Evolutionary conservation across 2,113 vertebrate genomes (phyloP).

Genomic region (Elanoides forficatus): DNA sequence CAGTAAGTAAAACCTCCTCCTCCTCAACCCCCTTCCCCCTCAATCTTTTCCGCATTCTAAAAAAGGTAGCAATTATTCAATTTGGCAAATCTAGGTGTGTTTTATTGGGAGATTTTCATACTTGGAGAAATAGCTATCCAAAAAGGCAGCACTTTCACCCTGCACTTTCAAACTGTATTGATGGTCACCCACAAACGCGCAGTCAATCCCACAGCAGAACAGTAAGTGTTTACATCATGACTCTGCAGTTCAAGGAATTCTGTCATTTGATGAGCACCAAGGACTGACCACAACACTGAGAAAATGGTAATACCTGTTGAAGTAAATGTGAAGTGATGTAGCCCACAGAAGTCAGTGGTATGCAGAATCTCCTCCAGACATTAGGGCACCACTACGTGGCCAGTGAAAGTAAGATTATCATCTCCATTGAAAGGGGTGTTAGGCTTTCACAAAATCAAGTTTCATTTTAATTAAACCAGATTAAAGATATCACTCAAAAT

Average conservation of each 20-base stretch:
- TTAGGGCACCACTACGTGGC: constrained; percentile 55
- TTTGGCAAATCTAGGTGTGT: neutral
- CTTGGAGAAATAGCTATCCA: neutral
- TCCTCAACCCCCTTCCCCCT: neutral
- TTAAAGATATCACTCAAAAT: constrained; percentile 59
- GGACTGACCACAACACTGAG: neutral
- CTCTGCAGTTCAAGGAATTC: neutral
- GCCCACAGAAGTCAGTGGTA: constrained; percentile 29
- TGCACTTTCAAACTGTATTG: neutral
- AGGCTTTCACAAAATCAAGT: constrained; percentile 59
- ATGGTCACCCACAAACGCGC: neutral
- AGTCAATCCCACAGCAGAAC: neutral
- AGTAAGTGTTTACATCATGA: neutral
- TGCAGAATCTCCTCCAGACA: constrained; percentile 61
- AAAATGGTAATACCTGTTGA: neutral
- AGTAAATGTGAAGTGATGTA: neutral
- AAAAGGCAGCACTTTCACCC: neutral
- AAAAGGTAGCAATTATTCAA: neutral
- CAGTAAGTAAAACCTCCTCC: neutral
- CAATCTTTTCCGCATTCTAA: neutral
- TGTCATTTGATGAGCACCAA: neutral
- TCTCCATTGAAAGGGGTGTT: constrained; percentile 36
- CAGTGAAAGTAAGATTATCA: constrained; percentile 60
- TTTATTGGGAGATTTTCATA: neutral
- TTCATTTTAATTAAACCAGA: constrained; percentile 58